These are phyloP conservation scores for Drosophila suboccidentalis DNA, from an alignment of 2,888 invertebrate genomes.

Conservation along the genomic window DNA sequence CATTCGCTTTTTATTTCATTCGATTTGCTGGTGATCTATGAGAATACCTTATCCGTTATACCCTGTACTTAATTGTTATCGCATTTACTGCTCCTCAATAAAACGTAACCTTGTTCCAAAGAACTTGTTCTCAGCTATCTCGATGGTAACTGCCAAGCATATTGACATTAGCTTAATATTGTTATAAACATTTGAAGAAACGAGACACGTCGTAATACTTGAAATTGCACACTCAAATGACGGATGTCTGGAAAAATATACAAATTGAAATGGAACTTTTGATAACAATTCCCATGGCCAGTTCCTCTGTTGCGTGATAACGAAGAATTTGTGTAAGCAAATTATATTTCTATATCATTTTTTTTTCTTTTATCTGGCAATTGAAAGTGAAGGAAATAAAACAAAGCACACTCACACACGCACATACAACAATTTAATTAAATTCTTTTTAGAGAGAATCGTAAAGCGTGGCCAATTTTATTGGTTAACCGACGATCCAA, in stretches of 20 bases:
- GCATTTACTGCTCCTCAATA: neutral
- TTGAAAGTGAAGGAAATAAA: constrained; percentile 51
- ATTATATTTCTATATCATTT: constrained; percentile 1
- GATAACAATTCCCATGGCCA: constrained; percentile 52
- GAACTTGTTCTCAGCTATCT: constrained; percentile 4
- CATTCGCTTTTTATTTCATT: no score
- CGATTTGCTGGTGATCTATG: no score
- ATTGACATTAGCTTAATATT: constrained; percentile 10
- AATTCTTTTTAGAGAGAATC: constrained; percentile 44
- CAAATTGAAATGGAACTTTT: neutral
- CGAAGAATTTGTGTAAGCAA: constrained; percentile 2
- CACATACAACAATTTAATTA: constrained; percentile 38
- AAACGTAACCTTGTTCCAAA: constrained; percentile 6
- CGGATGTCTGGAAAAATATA: constrained; percentile 30
- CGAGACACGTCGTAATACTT: constrained; percentile 1
- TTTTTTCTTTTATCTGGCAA: constrained; percentile 43
- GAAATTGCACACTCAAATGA: constrained; percentile 1
- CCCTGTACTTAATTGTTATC: neutral
- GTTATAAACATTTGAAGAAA: neutral
- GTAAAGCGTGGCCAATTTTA: constrained; percentile 74
- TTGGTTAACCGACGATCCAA: constrained; percentile 61
- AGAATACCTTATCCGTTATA: neutral
- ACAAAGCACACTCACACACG: constrained; percentile 15
- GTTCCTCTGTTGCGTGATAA: constrained; percentile 54
- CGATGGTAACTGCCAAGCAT: neutral